Base-by-base conservation (phyloP, 2,888 invertebrate species). In the Nasonia oneida region DNA sequence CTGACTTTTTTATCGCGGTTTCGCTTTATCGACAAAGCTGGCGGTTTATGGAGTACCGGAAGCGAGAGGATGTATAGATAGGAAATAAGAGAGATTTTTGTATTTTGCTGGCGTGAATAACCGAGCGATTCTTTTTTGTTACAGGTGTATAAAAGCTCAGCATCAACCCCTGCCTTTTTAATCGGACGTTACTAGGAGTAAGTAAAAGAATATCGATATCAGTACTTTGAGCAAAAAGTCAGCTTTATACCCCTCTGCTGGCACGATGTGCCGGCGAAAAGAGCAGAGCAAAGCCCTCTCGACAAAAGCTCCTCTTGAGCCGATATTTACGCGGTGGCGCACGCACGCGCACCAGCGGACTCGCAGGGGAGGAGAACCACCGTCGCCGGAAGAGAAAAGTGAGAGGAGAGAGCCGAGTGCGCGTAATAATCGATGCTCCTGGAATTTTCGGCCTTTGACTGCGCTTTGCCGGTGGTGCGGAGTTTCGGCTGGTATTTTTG, bases 391-490 rank as follows among this genome's bases (percentile, higher is more conserved):
- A 61, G 57, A 53, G 18, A 53, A 53, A 18, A 23, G n/a, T 23
- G 23, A 61, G 57, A 33, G 42, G 57, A 64, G 14, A 3, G 18
- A 14, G 53, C n/a, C 6, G 50, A 79, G 73, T 18, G 1, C 12
- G 64, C 39, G 67, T 53, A 53, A 76, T 82, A 82, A 82, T 82
- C 82, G 76, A 82, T 82, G 67, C 50, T 29, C 29, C 64, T 29
- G 57, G 57, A 67, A 82, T 50, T 53, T 67, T 76, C 37, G 37
- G 67, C 50, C 61, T 67, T 67, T 67, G 64, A 64, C 8, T 29
- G 64, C 64, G 14, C 1, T 57, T 57, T 4, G 18, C n/a, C n/a
- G n/a, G 4, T 14, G 64, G 8, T 2, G 18, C 23, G 23, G 2
- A 47, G 18, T 61, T 61, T 61, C 5, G 12, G 67, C 33, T 67